These are phyloP conservation scores for Pomatorhinus ruficollis DNA, from an alignment of 2,113 vertebrate species.

Conservation along the genomic window DNA sequence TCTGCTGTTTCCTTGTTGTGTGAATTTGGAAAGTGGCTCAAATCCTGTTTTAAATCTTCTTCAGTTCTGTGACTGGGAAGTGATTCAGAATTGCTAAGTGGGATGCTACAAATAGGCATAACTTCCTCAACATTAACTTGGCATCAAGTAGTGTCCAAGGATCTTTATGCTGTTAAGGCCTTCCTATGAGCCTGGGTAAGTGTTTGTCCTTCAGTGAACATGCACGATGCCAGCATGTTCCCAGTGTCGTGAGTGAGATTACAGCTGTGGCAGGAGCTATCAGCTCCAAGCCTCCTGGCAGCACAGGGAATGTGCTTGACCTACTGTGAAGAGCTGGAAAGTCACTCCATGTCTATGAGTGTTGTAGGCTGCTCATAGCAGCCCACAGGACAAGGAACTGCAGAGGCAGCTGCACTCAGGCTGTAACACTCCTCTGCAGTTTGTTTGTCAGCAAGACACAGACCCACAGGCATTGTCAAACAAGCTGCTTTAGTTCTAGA, in stretches of 20 bases:
- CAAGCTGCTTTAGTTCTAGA: background rate
- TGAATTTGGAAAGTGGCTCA: background rate
- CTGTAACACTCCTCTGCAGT: background rate
- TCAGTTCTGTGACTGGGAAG: background rate
- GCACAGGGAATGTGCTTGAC: background rate
- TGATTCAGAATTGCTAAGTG: background rate
- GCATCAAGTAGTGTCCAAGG: background rate
- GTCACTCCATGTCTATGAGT: rapidly evolving
- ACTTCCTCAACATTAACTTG: background rate
- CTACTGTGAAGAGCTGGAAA: background rate
- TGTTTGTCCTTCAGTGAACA: background rate
- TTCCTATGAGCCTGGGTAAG: background rate
- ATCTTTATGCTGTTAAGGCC: background rate
- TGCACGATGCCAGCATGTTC: rapidly evolving
- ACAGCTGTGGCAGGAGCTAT: background rate
- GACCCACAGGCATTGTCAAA: background rate
- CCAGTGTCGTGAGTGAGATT: background rate
- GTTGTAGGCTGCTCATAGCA: background rate
- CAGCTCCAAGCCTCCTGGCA: background rate
- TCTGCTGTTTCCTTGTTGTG: background rate
- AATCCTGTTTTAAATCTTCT: background rate
- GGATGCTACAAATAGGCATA: background rate
- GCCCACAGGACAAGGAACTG: background rate
- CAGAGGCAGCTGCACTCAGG: background rate
- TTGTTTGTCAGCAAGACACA: background rate